Base-by-base conservation (phyloP, 2,888 invertebrate species). In the Pseudolycoriella hygida region DNA sequence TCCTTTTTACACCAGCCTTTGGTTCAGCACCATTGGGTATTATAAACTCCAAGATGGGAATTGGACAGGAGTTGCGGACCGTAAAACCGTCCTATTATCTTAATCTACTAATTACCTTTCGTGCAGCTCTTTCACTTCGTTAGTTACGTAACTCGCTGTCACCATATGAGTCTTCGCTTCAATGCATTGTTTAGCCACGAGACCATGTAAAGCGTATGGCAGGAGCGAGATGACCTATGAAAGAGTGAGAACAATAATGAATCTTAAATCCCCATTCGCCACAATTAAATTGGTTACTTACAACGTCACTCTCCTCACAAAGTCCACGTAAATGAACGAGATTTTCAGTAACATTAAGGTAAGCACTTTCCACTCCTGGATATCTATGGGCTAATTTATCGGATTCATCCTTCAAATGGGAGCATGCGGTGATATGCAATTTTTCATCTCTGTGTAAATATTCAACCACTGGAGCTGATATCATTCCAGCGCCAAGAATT, bases 401-500 rank as follows among this genome's bases (percentile, higher is more conserved):
- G 0, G 90, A 82, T 59, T 96, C 90, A 51, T 88, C 86, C 57
- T 87, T 85, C 18, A 87, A 68, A 54, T 83, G 82, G 1, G 89
- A 87, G 74, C 87, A 87, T 3, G 96, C 75, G 6, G 84, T 85
- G 25, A 96, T 77, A n/a, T 76, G 74, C 17, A 92, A 70, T 50
- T 80, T 77, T 51, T 77, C 73, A 56, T 92, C 86, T 43, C 88
- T 72, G 46, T 86, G 75, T 20, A 98, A 70, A 67, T 96, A 98
- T 60, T 98, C 96, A 0, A 98, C 86, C 1, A 96, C 72, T 0
- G 98, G 98, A 0, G 85, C 83, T 1, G 92, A 83, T 0, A 98
- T 97, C 58, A 87, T 80, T 0, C 98, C 98, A 32, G 97, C 93
- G 1, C 98, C 98, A 11, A 99, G 70, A 2, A 98, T 82, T 10